Evolutionary conservation across 64 coral and sea anemone genomes (phyloP), one percentile per base, ranked within the genome.

Genomic region (Stichodactyla mertensii): DNA sequence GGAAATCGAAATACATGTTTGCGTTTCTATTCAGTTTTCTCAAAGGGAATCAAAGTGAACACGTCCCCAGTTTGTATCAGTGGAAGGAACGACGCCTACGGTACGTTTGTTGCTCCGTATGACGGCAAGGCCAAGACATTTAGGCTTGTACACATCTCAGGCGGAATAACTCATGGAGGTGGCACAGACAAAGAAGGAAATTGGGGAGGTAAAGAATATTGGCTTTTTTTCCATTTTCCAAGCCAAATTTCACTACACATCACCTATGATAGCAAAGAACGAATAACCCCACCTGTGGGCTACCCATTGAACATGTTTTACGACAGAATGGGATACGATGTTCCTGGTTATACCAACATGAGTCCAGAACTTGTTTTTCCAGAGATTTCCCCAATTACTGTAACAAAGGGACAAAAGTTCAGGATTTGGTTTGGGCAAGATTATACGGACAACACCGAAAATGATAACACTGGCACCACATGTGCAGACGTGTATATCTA

Each of bases 121-220:
- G 6, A 70, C n/a, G 86, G 66, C 45, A 55, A 74, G 4, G 74
- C 77, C 54, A 77, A 56, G 28, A 56, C 54, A 10, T 77, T 87
- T 15, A 74, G 70, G 55, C 70, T 87, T 10, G 86, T 57, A 27
- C 86, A 87, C 53, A 51, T 77, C n/a, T 87, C 67, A 6, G 86
- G 86, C 1, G 20, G 74, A 0, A 14, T 88, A 8, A 31, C 9
- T 23, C 45, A 55, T 16, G 15, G 16, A 15, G 53, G 78, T 16
- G 19, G 53, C 8, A n/a, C 19, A 20, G 62, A 66, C 8, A 66
- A 16, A 66, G 5, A 66, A 66, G 62, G 62, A 5, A n/a, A n/a
- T 6, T 66, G 62, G 62, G 19, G 62, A 66, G 19, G 4, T 9
- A 66, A 66, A n/a, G 62, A 66, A 20, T 64, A 18, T 64, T 6